Evolutionary conservation across 1,140 invertebrate genomes (phyloP).

Genomic region (Diabrotica virgifera): DNA sequence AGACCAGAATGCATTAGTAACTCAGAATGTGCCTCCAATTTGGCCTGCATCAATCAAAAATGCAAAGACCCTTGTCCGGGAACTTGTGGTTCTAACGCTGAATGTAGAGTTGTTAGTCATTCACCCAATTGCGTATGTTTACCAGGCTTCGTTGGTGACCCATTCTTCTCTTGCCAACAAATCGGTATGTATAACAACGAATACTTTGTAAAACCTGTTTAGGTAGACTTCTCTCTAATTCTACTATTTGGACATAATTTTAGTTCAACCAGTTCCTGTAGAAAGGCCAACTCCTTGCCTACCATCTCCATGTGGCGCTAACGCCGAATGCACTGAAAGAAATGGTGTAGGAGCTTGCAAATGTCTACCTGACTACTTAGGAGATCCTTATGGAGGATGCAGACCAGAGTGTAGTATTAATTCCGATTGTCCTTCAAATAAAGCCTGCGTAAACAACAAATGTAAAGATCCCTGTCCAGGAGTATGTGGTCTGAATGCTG

Average conservation of each 20-base stretch:
- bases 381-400: constrained; percentile 72
- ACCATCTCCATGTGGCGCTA: constrained; percentile 70
- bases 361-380: constrained; percentile 64
- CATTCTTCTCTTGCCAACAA: constrained; percentile 52
- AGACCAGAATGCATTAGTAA: constrained; percentile 71
- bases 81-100: constrained; percentile 67
- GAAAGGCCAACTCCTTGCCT: constrained; percentile 56
- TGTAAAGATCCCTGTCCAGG: constrained; percentile 65
- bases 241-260: constrained; percentile 9
- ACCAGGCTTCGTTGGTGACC: constrained; percentile 61
- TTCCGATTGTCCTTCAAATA: constrained; percentile 64
- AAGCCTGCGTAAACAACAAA: constrained; percentile 59
- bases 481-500: constrained; percentile 62
- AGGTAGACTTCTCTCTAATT: background rate
- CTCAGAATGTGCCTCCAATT: constrained; percentile 66
- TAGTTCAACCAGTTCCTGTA: constrained; percentile 41
- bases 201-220: too few species aligned
- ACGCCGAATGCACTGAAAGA: constrained; percentile 65
- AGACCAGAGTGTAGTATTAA: constrained; percentile 67
- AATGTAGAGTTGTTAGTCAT: constrained; percentile 73
- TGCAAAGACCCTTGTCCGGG: constrained; percentile 72
- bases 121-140: constrained; percentile 72
- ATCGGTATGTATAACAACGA: constrained; percentile 6
- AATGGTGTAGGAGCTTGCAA: constrained; percentile 64
- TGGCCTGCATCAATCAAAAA: constrained; percentile 70